Conservation (phyloP, 2,797 vertebrate genomes). For the Characodon lateralis region DNA sequence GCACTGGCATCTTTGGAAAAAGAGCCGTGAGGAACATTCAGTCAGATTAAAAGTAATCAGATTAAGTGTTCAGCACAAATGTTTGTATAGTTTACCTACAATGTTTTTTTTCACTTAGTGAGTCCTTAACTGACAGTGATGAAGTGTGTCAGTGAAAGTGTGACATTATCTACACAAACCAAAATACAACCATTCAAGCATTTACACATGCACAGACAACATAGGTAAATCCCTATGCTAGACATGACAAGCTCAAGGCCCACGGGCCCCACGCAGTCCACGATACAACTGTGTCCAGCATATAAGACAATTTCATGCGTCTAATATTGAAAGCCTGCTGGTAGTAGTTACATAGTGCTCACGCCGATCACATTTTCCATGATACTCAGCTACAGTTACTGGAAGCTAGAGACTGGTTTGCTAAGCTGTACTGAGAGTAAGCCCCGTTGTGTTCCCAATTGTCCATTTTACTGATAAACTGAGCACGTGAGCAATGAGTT, state of each 20-base stretch:
- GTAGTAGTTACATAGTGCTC: not conserved
- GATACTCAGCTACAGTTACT: not conserved
- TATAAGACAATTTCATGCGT: no score
- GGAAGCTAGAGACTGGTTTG: not conserved
- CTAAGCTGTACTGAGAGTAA: not conserved
- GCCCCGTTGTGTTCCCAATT: not conserved
- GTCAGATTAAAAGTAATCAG: constrained; percentile 12
- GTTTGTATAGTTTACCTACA: not conserved
- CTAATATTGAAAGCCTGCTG: no score
- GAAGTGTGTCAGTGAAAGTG: not conserved
- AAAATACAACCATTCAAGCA: not conserved
- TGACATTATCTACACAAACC: not conserved
- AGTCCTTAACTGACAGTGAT: not conserved
- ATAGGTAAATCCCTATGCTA: not conserved
- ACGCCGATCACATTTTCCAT: not conserved
- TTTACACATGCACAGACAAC: not conserved
- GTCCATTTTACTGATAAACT: not conserved
- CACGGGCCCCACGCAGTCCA: not conserved
- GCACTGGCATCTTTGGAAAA: not conserved
- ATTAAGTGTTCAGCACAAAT: not conserved
- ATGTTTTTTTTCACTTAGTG: not conserved
- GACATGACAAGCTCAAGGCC: not conserved
- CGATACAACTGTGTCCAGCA: not conserved
- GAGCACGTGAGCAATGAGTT: not conserved
- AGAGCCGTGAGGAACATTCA: not conserved